Conservation (phyloP, 2,888 invertebrate genomes). For the Dimorphilus gyrociliatus region DNA sequence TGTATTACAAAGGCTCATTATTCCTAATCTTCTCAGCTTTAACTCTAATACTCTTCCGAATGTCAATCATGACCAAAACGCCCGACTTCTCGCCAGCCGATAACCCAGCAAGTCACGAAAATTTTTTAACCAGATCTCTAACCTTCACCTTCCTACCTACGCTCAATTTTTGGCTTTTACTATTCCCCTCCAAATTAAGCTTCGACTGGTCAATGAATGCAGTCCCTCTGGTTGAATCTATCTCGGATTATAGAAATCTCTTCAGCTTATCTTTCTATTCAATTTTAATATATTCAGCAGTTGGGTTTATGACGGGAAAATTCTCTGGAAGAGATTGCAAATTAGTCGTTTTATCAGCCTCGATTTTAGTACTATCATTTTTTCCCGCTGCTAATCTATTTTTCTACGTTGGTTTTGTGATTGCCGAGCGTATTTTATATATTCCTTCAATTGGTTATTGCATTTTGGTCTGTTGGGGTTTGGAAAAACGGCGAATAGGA, state of each 20-base stretch:
- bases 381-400: slow-evolving; percentile 86
- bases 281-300: slow-evolving; percentile 17
- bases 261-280: slow-evolving; percentile 58
- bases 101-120: slow-evolving; percentile 80
- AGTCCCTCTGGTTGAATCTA: slow-evolving; percentile 61
- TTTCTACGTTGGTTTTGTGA: slow-evolving; percentile 94
- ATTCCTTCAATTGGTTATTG: slow-evolving; percentile 90
- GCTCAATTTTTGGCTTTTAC: slow-evolving; percentile 67
- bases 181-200: slow-evolving; percentile 71
- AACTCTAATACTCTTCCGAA: slow-evolving; percentile 54
- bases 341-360: no score
- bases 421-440: slow-evolving; percentile 86
- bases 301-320: slow-evolving; percentile 14
- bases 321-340: no score
- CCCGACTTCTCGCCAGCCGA: slow-evolving; percentile 81
- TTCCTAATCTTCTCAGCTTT: slow-evolving; percentile 49
- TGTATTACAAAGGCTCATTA: slow-evolving; percentile 30
- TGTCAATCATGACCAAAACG: slow-evolving; percentile 53
- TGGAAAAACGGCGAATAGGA: no score
- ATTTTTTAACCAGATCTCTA: slow-evolving; percentile 59
- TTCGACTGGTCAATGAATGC: slow-evolving; percentile 99
- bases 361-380: no score
- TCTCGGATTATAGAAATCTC: slow-evolving; percentile 63
- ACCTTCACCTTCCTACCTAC: slow-evolving; percentile 83
- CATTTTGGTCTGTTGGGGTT: slow-evolving; percentile 62